These are phyloP conservation scores for Rutilus rutilus DNA, from an alignment of 2,113 vertebrate genomes.

Conservation along the genomic window DNA sequence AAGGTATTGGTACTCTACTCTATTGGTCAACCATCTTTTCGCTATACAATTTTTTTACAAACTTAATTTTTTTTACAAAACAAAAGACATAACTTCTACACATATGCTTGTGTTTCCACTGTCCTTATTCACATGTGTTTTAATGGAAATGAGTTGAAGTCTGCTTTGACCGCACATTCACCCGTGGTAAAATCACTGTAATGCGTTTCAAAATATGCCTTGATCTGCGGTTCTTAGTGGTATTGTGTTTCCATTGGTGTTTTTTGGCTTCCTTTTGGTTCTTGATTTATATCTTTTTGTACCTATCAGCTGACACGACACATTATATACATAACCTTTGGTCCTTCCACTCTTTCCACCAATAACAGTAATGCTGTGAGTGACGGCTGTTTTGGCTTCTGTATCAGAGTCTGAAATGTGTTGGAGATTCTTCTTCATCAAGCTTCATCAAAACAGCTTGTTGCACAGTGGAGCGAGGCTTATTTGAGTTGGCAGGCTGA, in stretches of 20 bases:
- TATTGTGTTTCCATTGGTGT: constrained; percentile 21
- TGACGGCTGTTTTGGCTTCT: constrained; percentile 36
- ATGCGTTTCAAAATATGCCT: constrained; percentile 16
- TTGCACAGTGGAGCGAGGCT: constrained; percentile 31
- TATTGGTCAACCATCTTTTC: background rate
- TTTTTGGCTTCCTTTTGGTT: constrained; percentile 8
- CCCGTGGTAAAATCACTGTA: background rate
- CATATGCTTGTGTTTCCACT: background rate
- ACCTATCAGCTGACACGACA: constrained; percentile 29
- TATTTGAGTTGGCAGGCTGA: constrained; percentile 59
- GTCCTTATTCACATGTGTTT: background rate
- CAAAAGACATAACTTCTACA: background rate
- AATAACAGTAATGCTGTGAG: constrained; percentile 28
- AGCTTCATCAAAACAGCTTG: constrained; percentile 41
- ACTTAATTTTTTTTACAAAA: background rate
- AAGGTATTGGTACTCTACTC: background rate
- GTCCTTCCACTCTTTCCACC: constrained; percentile 23
- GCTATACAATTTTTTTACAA: background rate
- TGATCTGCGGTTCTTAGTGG: constrained; percentile 16
- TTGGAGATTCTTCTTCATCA: constrained; percentile 28
- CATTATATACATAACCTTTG: constrained; percentile 20
- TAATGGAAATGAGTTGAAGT: background rate
- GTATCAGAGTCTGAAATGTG: constrained; percentile 30
- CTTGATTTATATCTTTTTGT: constrained; percentile 35
- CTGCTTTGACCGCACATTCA: constrained; percentile 2